Base-by-base conservation (phyloP, 2,797 vertebrate species). In the Pampus argenteus region DNA sequence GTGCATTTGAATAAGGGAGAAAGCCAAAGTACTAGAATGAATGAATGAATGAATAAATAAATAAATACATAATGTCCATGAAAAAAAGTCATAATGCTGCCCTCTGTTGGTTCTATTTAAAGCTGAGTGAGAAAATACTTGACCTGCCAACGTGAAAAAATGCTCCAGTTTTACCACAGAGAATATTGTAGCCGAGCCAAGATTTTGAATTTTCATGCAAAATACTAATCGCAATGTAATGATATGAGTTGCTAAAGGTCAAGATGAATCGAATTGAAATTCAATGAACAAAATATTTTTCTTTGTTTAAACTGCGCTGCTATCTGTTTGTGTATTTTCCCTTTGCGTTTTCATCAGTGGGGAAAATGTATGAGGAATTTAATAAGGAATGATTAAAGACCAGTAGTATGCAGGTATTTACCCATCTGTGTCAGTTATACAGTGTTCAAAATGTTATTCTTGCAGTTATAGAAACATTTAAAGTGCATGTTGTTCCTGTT, bases 21-120 rank as follows among this genome's bases (percentile, higher is more conserved):
- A 26, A 22, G 61, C 25, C 44, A 58, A 2, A 50, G n/a, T 42
- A 31, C 5, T 17, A 23, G 22, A 59, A 55, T 70, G 13, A 50
- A 58, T 69, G 17, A 78, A 74, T 75, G 48, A 76, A 71, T 63
- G 7, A 50, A 75, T 26, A 55, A 62, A 63, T 44, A 54, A 60
- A 71, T 68, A 64, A 40, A n/a, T n/a, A n/a, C n/a, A n/a, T n/a
- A n/a, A 47, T 70, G 26, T 55, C 14, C 10, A 50, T 8, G 48
- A 34, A 59, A 62, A 48, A 3, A 71, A 70, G 67, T 78, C 64
- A 60, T 57, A 67, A 71, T 76, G 71, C 82, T 89, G 89, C 87
- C 84, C 84, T 87, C 87, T 90, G 36, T 81, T 85, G 88, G 84
- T 52, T 66, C 40, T 31, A 80, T 61, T 66, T 47, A 38, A 36